phyloP scores from a whole-genome alignment of 2,888 invertebrate species.

The Abrostola tripartita region DNA sequence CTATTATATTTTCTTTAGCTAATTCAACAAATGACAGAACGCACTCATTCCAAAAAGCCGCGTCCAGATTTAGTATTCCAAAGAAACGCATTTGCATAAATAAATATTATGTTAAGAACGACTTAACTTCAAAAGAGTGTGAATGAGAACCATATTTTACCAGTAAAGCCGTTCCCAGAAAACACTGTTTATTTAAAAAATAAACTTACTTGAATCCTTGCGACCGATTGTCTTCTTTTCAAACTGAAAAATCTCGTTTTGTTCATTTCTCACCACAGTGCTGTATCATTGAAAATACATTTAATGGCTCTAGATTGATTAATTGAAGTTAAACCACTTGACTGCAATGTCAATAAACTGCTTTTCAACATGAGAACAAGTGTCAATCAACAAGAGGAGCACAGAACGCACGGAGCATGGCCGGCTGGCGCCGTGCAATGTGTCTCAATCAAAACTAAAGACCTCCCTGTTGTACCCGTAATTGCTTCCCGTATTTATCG shows the following conservation, averaged over 20 bases:
- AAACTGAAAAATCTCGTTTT: slow-evolving; percentile 44
- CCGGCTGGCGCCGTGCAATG: slow-evolving; percentile 63
- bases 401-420: slow-evolving; percentile 38
- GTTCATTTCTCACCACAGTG: slow-evolving; percentile 32
- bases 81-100: slow-evolving; percentile 57
- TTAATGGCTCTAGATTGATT: slow-evolving; percentile 33
- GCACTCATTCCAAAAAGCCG: slow-evolving; percentile 31
- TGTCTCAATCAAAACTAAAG: slow-evolving; percentile 72
- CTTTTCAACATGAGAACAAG: slow-evolving; percentile 40
- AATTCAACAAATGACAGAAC: slow-evolving; percentile 17
- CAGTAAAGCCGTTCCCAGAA: slow-evolving; percentile 44
- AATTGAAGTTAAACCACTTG: slow-evolving; percentile 39
- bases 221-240: slow-evolving; percentile 40
- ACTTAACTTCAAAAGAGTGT: slow-evolving; percentile 53
- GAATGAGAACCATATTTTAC: slow-evolving; percentile 38
- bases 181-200: slow-evolving; percentile 42
- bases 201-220: slow-evolving; percentile 48
- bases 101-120: slow-evolving; percentile 50
- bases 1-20: too few relatives aligned
- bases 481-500: slow-evolving; percentile 75
- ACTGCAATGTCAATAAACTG: slow-evolving; percentile 37
- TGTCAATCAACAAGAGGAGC: slow-evolving; percentile 33
- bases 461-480: slow-evolving; percentile 60
- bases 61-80: slow-evolving; percentile 42
- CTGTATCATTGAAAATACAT: background rate